Evolutionary conservation across 2,797 vertebrate genomes (phyloP), one percentile per base, ranked within the genome.

Genomic region (Bradypodion pumilum): DNA sequence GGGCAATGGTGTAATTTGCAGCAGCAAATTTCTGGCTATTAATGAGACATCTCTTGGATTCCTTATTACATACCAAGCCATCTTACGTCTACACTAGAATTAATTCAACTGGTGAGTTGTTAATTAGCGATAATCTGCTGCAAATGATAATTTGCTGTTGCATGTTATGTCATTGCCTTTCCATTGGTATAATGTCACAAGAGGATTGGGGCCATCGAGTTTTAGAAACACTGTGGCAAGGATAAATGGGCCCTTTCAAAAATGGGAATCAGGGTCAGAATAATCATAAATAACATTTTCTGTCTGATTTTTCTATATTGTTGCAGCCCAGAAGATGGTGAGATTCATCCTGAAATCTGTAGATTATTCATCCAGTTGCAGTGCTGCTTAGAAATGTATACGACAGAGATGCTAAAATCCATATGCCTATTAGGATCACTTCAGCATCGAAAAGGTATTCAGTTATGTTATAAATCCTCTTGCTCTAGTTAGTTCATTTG

Each of bases 301-400:
- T 82, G 32, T 69, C 65, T 32, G 16, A 74, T 73, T 78, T 81
- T 73, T 81, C 49, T 91, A 44, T 91, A 91, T 93, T 90, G 29
- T 81, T 91, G 81, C 95, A 99, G 98, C 92, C 97, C 98, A 25
- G 98, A 99, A 96, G 98, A 99, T 42, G 98, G 97, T 86, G 98
- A 99, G 94, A 99, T 99, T 94, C 98, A 99, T 91, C 98, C 98
- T 78, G 98, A 99, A 97, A 99, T 99, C 94, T 99, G 98, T 91
- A 95, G 98, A 87, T 96, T 99, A 88, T 99, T 98, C 89, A 99
- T 99, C 93, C 98, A 99, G 96, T 95, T 99, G 89, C 98, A 99
- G 91, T 99, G 98, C 93, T 99, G 98, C 93, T 96, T 99, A 94
- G 98, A 99, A 96, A 99, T 99, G 98, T 99, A 98, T 92, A 98